Evolutionary conservation across 2,113 vertebrate genomes (phyloP).

Genomic region (Seriola dumerili): DNA sequence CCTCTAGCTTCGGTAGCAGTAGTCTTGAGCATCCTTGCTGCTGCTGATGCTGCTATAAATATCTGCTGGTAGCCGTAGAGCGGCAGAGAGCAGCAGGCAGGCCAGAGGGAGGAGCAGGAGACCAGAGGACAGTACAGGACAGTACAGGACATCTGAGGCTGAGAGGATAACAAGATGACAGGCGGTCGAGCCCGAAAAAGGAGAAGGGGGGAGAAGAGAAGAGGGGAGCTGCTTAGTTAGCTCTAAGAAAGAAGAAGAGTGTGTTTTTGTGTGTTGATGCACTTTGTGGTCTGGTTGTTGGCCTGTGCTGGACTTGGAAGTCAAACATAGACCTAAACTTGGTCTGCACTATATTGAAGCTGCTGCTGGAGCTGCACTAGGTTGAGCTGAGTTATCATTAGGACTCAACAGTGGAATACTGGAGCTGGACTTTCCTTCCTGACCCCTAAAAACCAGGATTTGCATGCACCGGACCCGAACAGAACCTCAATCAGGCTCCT

Average conservation of each 20-base stretch:
- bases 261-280: conserved; percentile 11
- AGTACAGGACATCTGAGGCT: conserved; percentile 54
- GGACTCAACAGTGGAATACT: conserved; percentile 28
- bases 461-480: conserved; percentile 5
- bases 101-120: conserved; percentile 72
- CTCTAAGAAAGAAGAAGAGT: conserved; percentile 20
- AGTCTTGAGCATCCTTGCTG: conserved; percentile 78
- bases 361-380: conserved; percentile 27
- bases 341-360: conserved; percentile 18
- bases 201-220: conserved; percentile 49
- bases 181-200: conserved; percentile 34
- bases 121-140: conserved; percentile 60
- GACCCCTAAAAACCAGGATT: background rate
- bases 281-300: conserved; percentile 10
- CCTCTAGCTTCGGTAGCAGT: conserved; percentile 75
- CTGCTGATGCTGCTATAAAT: conserved; percentile 84
- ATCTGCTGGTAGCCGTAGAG: conserved; percentile 74
- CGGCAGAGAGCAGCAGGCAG: conserved; percentile 76
- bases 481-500: conserved; percentile 16
- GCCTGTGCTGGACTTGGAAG: conserved; percentile 41
- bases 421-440: conserved; percentile 29
- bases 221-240: conserved; percentile 49
- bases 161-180: conserved; percentile 63
- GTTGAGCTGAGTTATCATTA: conserved; percentile 15
- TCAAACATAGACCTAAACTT: conserved; percentile 52